Evolutionary conservation across 1,140 invertebrate genomes (phyloP).

Genomic region (Microplitis demolitor): DNA sequence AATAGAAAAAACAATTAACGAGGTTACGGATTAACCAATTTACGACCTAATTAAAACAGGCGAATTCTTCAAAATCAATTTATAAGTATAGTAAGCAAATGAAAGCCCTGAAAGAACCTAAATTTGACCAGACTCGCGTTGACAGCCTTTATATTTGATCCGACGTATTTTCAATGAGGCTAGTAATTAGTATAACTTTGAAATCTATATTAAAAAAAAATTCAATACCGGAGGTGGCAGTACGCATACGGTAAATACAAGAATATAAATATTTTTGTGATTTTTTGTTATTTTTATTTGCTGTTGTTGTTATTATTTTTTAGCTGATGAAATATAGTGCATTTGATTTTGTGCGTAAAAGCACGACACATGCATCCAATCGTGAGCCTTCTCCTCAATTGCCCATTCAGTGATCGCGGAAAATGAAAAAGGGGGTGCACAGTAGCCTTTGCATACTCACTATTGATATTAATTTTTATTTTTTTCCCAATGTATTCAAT

Average conservation of each 20-base stretch:
- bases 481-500: slow-evolving; percentile 30
- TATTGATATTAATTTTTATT: slow-evolving; percentile 32
- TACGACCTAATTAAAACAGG: no score
- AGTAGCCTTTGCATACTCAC: slow-evolving; percentile 25
- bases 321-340: not conserved
- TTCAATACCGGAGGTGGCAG: not conserved
- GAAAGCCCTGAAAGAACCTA: no score
- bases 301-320: no score
- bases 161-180: no score
- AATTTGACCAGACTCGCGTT: no score
- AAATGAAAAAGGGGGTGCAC: slow-evolving; percentile 12
- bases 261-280: not conserved
- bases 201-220: no score
- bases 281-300: not conserved
- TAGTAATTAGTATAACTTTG: no score
- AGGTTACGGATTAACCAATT: not conserved
- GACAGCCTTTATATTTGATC: no score
- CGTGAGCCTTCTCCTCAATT: not conserved
- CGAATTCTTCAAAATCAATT: no score
- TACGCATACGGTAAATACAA: not conserved
- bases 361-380: not conserved
- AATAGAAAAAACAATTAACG: not conserved
- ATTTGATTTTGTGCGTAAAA: not conserved
- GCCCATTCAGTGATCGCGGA: not conserved
- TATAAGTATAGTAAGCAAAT: no score